Percentiles rank a stretch among this genome's conserved stretches.
These are phyloP conservation scores for Artemia sinica DNA, from an alignment of 2,888 invertebrate genomes.

Conservation along the genomic window DNA sequence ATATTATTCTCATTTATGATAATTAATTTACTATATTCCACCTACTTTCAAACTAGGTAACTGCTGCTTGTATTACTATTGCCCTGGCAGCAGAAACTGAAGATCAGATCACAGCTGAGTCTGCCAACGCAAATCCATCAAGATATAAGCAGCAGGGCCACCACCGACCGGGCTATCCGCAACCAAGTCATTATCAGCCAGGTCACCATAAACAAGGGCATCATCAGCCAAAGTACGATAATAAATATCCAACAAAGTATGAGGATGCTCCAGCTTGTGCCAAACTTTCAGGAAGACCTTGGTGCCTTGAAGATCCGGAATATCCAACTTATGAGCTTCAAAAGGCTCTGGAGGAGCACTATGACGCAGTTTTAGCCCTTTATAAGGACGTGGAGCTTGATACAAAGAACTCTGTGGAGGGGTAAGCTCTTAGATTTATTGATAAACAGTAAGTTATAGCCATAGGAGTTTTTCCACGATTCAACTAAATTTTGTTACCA, in stretches of 20 bases:
- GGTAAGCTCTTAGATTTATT: background rate
- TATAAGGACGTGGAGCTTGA: slow-evolving; percentile 25
- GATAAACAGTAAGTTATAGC: no score
- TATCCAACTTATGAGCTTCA: slow-evolving; percentile 24
- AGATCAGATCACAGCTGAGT: background rate
- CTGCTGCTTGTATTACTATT: background rate
- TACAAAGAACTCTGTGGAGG: slow-evolving; percentile 26
- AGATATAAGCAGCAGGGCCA: background rate
- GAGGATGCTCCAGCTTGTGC: slow-evolving; percentile 20
- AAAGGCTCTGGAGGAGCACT: slow-evolving; percentile 24
- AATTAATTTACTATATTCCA: no score
- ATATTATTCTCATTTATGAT: no score
- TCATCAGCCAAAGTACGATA: background rate
- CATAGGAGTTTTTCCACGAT: no score
- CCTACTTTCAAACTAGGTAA: no score
- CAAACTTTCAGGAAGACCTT: slow-evolving; percentile 24
- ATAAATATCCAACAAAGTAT: slow-evolving; percentile 15
- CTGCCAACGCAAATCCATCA: background rate
- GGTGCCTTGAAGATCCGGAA: slow-evolving; percentile 23
- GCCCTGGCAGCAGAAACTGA: background rate
- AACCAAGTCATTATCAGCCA: background rate
- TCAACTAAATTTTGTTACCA: no score
- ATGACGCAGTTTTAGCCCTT: slow-evolving; percentile 23
- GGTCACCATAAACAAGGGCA: background rate
- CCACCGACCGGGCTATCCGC: background rate